These are phyloP conservation scores for Spatula clypeata DNA, from an alignment of 2,797 vertebrate species.

Conservation along the genomic window DNA sequence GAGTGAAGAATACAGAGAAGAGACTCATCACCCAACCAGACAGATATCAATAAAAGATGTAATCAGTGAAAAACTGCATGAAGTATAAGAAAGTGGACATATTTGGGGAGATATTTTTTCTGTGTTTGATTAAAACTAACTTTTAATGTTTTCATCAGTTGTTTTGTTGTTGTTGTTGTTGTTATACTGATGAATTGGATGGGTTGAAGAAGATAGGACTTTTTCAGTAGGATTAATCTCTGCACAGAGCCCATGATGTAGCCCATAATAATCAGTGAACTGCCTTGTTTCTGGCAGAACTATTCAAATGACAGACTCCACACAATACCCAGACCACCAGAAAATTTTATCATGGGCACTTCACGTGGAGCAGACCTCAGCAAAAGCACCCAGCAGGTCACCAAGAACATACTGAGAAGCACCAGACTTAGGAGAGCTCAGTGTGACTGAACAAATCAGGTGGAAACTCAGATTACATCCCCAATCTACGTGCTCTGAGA, in stretches of 20 bases:
- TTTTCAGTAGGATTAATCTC: background rate
- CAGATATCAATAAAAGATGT: background rate
- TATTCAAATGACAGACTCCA: background rate
- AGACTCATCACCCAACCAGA: background rate
- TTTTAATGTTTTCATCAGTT: background rate
- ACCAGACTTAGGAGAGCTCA: background rate
- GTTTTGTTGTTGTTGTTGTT: background rate
- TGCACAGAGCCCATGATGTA: background rate
- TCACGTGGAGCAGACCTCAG: background rate
- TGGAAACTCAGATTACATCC: background rate
- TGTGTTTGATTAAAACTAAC: background rate
- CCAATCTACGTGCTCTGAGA: background rate
- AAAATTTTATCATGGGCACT: background rate
- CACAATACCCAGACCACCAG: background rate
- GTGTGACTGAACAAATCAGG: rapidly evolving
- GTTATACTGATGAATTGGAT: background rate
- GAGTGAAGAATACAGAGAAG: background rate
- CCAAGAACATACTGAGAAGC: background rate
- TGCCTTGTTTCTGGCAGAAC: background rate
- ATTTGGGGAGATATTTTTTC: background rate
- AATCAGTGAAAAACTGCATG: background rate
- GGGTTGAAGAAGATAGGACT: background rate
- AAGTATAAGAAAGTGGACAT: background rate
- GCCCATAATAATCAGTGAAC: background rate
- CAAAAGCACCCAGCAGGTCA: background rate